Evolutionary conservation across 2,888 invertebrate genomes (phyloP).

Genomic region (Papilio gigon): DNA sequence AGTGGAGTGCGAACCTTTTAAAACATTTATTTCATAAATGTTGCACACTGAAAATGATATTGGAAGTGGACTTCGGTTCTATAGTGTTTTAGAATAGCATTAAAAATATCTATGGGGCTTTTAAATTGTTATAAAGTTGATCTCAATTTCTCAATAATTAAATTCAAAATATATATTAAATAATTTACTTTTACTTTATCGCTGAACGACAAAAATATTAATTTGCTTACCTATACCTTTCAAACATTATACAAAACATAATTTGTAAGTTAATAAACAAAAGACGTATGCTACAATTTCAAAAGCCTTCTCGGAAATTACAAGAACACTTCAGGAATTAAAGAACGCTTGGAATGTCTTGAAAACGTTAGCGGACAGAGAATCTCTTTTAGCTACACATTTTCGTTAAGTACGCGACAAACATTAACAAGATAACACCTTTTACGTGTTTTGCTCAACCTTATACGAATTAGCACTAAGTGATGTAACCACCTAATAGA

Average conservation of each 20-base stretch:
- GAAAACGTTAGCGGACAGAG: conserved; percentile 6
- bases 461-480: not conserved
- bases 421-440: too few species aligned
- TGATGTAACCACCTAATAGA: not conserved
- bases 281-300: not conserved
- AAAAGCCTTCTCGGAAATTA: conserved; percentile 3
- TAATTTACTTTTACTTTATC: too few species aligned
- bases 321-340: not conserved
- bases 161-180: too few species aligned
- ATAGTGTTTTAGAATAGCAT: too few species aligned
- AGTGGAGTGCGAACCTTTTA: not conserved
- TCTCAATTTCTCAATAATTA: too few species aligned
- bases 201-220: too few species aligned
- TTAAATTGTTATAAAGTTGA: too few species aligned
- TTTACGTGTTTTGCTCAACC: not conserved
- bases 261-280: not conserved
- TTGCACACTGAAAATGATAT: not conserved
- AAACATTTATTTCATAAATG: not conserved
- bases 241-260: too few species aligned
- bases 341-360: conserved; percentile 1
- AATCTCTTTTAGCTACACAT: not conserved
- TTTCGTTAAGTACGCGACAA: not conserved
- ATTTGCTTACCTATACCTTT: too few species aligned
- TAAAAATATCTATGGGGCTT: too few species aligned
- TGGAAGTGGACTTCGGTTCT: not conserved